Conservation (phyloP, 2,888 invertebrate genomes). For the Dendrolimus houi region DNA sequence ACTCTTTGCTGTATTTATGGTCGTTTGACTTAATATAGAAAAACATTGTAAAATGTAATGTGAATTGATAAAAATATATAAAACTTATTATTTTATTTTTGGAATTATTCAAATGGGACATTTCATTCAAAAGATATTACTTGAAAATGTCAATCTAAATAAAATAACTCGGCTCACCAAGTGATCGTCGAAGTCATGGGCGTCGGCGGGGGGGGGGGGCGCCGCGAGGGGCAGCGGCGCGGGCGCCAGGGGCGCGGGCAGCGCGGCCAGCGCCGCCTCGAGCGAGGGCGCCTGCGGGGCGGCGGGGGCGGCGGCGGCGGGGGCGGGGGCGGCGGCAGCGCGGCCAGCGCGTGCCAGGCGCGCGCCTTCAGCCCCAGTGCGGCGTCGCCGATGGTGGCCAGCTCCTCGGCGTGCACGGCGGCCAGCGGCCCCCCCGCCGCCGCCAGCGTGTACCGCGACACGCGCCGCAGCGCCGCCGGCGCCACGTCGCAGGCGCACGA, state of each 20-base stretch:
- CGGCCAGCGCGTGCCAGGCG: conserved; percentile 24
- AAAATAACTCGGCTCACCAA: too few species aligned
- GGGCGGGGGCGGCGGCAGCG: conserved; percentile 2
- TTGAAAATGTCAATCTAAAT: too few species aligned
- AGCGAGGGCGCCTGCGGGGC: conserved; percentile 5
- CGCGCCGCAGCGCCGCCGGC: conserved; percentile 27
- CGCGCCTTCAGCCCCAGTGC: conserved; percentile 32
- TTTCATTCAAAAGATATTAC: too few species aligned
- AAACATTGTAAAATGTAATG: too few species aligned
- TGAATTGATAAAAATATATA: too few species aligned
- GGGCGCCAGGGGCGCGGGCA: conserved; percentile 10
- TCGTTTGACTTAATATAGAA: too few species aligned
- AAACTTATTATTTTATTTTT: too few species aligned
- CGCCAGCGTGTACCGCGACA: conserved; percentile 34
- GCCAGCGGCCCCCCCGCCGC: conserved; percentile 15
- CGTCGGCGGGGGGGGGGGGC: conserved; percentile 4
- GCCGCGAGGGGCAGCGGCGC: conserved; percentile 7
- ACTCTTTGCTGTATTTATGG: too few species aligned
- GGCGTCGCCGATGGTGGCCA: conserved; percentile 19
- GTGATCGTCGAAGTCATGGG: conserved; percentile 1
- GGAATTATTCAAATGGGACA: too few species aligned
- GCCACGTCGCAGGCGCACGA: conserved; percentile 14
- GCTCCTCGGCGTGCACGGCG: conserved; percentile 43
- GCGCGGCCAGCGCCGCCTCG: conserved; percentile 11
- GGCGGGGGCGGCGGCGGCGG: conserved; percentile 4